Percentiles rank a stretch among this genome's conserved stretches.
phyloP scores from a whole-genome alignment of 2,113 vertebrate species.

The Henicopernis longicauda region DNA sequence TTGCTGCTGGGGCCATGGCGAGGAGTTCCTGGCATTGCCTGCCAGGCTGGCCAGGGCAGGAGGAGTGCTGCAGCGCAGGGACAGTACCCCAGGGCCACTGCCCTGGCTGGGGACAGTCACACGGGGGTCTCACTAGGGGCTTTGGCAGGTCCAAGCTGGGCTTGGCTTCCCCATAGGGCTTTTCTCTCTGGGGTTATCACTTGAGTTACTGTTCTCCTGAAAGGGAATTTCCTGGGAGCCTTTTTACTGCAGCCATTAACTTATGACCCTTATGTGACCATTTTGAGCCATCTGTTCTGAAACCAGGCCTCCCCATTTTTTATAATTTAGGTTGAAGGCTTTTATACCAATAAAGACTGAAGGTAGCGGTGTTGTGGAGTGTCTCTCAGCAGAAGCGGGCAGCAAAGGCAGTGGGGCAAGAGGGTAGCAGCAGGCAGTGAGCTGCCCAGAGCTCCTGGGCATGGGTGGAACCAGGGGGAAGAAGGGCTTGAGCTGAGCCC shows the following conservation, averaged over 20 bases:
- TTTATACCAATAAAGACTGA: constrained; percentile 58
- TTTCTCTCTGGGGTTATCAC: neutral
- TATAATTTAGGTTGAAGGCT: neutral
- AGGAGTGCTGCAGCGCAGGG: fast-evolving
- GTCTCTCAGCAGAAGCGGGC: neutral
- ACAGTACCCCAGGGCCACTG: fast-evolving
- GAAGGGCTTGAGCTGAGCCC: neutral
- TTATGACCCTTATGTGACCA: neutral
- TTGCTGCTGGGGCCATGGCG: fast-evolving
- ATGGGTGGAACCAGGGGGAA: fast-evolving
- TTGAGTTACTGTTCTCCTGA: neutral
- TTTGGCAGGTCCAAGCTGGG: neutral
- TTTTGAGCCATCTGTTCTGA: neutral
- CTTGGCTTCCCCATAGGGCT: neutral
- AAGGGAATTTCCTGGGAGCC: neutral
- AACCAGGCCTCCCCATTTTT: neutral
- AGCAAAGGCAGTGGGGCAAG: neutral
- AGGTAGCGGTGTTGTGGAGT: fast-evolving
- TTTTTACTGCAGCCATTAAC: neutral
- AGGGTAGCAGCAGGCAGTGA: neutral
- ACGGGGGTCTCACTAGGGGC: fast-evolving
- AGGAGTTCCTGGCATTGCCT: neutral
- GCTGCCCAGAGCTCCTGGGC: neutral
- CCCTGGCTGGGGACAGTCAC: neutral
- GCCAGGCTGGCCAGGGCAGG: fast-evolving